Conservation (phyloP, 1,140 invertebrate species). For the Listronotus bonariensis region DNA sequence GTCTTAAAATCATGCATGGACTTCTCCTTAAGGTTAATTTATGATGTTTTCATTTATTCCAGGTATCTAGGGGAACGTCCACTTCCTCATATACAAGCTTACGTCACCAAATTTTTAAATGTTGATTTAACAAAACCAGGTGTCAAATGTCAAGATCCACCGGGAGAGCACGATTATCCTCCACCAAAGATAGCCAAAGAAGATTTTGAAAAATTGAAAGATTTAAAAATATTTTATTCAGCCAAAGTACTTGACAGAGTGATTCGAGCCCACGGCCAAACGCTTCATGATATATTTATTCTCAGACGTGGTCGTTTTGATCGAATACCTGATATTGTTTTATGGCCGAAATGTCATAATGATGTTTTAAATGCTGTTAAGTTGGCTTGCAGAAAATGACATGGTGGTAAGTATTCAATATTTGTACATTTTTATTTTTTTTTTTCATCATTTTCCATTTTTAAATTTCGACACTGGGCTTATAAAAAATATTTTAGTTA, state of each 20-base stretch:
- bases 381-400: constrained; percentile 72
- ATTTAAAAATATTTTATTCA: constrained; percentile 72
- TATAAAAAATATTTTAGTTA: too few relatives aligned
- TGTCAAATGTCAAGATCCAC: constrained; percentile 58
- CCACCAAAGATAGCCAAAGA: constrained; percentile 59
- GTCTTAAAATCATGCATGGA: too few relatives aligned
- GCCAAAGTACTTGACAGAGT: constrained; percentile 77
- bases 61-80: constrained; percentile 83
- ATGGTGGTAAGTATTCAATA: constrained; percentile 60
- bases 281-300: constrained; percentile 85
- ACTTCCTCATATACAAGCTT: constrained; percentile 80
- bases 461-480: too few relatives aligned
- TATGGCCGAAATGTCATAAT: constrained; percentile 88
- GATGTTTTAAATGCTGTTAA: constrained; percentile 83
- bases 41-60: not conserved
- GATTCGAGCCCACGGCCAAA: constrained; percentile 93
- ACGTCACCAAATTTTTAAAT: constrained; percentile 77
- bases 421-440: too few relatives aligned
- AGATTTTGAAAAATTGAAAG: constrained; percentile 66
- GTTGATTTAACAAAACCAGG: constrained; percentile 60
- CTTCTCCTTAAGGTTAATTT: too few relatives aligned
- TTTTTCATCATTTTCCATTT: too few relatives aligned
- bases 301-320: constrained; percentile 71
- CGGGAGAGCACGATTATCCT: constrained; percentile 62
- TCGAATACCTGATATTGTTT: constrained; percentile 90